Evolutionary conservation across 2,888 invertebrate species (phyloP).

Genomic region (Agrilus biguttatus): DNA sequence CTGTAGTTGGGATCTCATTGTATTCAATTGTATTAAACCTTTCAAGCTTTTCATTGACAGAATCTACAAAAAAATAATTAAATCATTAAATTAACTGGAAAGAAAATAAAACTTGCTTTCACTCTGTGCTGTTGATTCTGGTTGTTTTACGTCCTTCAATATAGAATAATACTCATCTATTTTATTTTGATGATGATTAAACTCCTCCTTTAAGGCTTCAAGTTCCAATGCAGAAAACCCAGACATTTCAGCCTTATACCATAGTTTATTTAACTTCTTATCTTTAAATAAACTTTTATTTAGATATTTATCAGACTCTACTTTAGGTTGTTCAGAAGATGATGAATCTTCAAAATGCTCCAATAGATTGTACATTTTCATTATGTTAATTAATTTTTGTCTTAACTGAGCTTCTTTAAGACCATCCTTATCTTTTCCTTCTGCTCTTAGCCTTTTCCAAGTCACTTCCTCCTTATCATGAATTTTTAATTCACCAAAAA

Average conservation of each 20-base stretch:
- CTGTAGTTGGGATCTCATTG: conserved; percentile 43
- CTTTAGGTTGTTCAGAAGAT: conserved; percentile 34
- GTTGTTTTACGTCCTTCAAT: conserved; percentile 51
- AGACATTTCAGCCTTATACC: conserved; percentile 76
- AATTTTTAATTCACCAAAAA: conserved; percentile 78
- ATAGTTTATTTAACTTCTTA: conserved; percentile 75
- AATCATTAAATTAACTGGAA: conserved; percentile 1
- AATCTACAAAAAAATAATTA: conserved; percentile 36
- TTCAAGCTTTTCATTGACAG: conserved; percentile 56
- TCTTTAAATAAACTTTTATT: conserved; percentile 76
- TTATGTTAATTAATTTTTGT: conserved; percentile 65
- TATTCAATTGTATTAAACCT: conserved; percentile 54
- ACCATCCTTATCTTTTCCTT: conserved; percentile 79
- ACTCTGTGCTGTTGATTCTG: conserved; percentile 41
- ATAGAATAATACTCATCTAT: conserved; percentile 78
- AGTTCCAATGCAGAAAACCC: conserved; percentile 81
- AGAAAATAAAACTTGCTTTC: conserved; percentile 40
- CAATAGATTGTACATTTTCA: conserved; percentile 65
- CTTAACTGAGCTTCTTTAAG: conserved; percentile 66
- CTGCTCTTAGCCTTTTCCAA: conserved; percentile 65
- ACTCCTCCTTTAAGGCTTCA: conserved; percentile 72
- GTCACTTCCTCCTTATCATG: conserved; percentile 87
- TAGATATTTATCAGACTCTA: conserved; percentile 45
- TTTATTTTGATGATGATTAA: conserved; percentile 83
- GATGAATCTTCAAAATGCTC: conserved; percentile 62